Percentiles rank a stretch among this genome's conserved stretches.
Conservation (phyloP, 2,797 vertebrate species). For the Orientallactaga sibirica region DNA sequence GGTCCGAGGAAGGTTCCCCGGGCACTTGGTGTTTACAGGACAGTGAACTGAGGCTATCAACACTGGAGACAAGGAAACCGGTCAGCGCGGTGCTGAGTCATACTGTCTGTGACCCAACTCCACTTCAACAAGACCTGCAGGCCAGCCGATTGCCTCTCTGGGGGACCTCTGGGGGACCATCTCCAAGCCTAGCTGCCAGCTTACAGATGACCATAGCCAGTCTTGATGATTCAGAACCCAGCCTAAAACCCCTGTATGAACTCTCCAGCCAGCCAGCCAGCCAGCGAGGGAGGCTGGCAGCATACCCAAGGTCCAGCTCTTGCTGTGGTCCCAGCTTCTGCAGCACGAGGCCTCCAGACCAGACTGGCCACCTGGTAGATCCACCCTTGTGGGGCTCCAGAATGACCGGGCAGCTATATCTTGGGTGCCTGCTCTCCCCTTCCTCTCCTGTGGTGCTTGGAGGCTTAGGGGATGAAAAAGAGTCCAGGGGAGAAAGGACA, state of each 20-base stretch:
- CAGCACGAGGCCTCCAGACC: too few relatives aligned
- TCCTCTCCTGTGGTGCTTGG: not conserved
- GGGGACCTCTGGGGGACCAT: fast-evolving
- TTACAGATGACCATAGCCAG: fast-evolving
- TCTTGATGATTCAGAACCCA: fast-evolving
- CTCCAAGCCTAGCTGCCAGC: fast-evolving
- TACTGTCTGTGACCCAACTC: not conserved
- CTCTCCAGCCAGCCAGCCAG: not conserved
- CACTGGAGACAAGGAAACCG: not conserved
- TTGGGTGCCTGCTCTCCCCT: fast-evolving
- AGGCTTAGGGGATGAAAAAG: fast-evolving
- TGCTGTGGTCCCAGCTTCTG: not conserved
- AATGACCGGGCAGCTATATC: not conserved
- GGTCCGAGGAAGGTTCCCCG: not conserved
- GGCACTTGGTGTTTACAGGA: not conserved
- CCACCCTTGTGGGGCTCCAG: not conserved
- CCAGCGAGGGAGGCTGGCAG: fast-evolving
- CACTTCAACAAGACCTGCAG: not conserved
- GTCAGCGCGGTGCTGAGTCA: not conserved
- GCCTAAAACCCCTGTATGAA: not conserved
- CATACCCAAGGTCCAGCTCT: not conserved
- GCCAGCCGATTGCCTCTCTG: not conserved
- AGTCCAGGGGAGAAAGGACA: fast-evolving
- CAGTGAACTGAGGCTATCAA: not conserved
- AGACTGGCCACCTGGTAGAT: not conserved